phyloP scores from a whole-genome alignment of 2,113 vertebrate species.

The Martes martes region DNA sequence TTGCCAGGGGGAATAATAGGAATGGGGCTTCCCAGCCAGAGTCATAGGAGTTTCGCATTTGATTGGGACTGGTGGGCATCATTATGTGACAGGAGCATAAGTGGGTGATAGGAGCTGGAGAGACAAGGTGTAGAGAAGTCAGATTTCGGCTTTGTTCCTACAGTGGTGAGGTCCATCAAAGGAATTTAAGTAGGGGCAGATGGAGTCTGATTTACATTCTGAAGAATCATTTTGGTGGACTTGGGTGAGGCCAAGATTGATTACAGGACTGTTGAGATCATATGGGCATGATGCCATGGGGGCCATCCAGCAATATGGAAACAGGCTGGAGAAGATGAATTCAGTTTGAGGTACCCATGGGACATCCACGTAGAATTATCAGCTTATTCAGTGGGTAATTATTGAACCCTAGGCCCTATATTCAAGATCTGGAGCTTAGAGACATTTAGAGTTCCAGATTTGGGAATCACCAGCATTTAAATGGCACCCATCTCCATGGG shows the following conservation, averaged over 20 bases:
- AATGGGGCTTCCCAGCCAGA: neutral
- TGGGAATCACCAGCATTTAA: neutral
- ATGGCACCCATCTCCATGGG: neutral
- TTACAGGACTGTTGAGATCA: neutral
- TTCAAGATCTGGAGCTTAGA: neutral
- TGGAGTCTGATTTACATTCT: neutral
- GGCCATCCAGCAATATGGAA: neutral
- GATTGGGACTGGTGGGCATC: neutral
- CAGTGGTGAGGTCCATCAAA: neutral
- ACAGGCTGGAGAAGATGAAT: neutral
- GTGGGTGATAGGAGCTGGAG: neutral
- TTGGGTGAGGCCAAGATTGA: neutral
- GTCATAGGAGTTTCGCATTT: neutral
- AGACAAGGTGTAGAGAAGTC: neutral
- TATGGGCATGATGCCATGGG: accelerated
- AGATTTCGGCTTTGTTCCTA: neutral
- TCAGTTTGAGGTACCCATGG: neutral
- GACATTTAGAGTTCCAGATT: neutral
- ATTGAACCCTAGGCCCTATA: neutral
- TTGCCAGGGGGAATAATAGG: neutral
- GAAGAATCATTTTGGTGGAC: neutral
- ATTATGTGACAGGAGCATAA: neutral
- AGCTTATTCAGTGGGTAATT: neutral
- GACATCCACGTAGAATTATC: neutral
- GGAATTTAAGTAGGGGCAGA: neutral